phyloP scores from a whole-genome alignment of 2,113 vertebrate species.

The Eira barbara region DNA sequence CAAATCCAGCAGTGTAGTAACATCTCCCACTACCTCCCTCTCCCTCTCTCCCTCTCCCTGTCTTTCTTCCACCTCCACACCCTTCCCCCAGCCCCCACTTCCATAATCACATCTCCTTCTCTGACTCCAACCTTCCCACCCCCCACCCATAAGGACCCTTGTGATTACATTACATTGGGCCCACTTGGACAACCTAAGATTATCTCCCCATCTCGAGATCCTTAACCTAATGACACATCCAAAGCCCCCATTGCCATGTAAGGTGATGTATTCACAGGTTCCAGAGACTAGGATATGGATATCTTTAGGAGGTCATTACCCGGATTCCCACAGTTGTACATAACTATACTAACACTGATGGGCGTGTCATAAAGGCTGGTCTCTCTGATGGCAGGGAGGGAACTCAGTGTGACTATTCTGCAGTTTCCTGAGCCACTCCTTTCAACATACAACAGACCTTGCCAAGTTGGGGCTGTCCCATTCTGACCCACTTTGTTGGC shows the following conservation, averaged over 20 bases:
- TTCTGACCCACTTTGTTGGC: neutral
- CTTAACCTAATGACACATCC: neutral
- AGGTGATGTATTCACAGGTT: neutral
- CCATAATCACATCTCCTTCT: neutral
- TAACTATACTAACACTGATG: neutral
- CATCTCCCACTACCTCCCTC: neutral
- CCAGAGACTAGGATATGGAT: neutral
- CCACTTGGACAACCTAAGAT: neutral
- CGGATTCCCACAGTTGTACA: neutral
- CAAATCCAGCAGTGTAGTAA: neutral
- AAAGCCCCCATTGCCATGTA: neutral
- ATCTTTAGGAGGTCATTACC: neutral
- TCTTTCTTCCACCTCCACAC: neutral
- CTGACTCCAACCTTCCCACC: neutral
- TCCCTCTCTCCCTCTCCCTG: too few relatives aligned
- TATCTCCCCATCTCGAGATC: neutral
- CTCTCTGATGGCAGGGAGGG: neutral
- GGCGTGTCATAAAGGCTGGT: neutral
- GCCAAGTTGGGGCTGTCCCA: neutral
- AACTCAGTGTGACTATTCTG: neutral
- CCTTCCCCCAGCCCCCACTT: neutral
- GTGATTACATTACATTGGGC: neutral
- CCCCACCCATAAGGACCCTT: neutral
- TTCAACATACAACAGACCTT: neutral
- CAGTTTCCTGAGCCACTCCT: neutral